phyloP scores from a whole-genome alignment of 2,797 vertebrate species.

The Catharus ustulatus region DNA sequence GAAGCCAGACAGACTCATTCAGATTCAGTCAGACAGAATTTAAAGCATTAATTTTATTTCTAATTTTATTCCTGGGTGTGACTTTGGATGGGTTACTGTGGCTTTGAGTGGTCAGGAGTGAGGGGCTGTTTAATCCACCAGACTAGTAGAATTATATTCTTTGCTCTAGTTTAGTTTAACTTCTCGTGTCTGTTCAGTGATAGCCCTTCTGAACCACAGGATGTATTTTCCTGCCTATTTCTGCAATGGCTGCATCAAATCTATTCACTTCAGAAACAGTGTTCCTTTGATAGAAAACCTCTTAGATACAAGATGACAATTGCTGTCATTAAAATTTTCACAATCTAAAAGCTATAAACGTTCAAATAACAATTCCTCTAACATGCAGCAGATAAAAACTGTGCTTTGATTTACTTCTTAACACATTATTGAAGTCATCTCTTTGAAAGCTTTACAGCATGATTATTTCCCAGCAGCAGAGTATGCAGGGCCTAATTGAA shows the following conservation, averaged over 20 bases:
- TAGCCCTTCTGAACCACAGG: background rate
- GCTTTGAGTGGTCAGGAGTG: fast-evolving
- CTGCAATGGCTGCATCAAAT: background rate
- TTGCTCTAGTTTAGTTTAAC: background rate
- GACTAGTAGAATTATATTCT: background rate
- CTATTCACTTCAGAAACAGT: background rate
- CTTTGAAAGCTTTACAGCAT: conserved; percentile 20
- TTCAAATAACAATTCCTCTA: conserved; percentile 23
- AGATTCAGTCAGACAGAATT: background rate
- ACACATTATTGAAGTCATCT: background rate
- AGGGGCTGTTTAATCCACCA: background rate
- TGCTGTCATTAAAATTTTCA: background rate
- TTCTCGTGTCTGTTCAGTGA: background rate
- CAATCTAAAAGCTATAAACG: background rate
- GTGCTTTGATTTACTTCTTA: conserved; percentile 37
- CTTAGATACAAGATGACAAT: background rate
- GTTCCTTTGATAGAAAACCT: background rate
- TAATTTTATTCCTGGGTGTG: background rate
- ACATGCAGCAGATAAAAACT: background rate
- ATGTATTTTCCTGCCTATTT: background rate
- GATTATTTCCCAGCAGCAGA: conserved; percentile 5
- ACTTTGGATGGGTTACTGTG: background rate
- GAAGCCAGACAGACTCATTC: background rate
- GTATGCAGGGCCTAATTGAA: conserved; percentile 17
- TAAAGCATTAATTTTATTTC: background rate